Conservation (phyloP, 2,888 invertebrate genomes). For the Odontocolon sp. region DNA sequence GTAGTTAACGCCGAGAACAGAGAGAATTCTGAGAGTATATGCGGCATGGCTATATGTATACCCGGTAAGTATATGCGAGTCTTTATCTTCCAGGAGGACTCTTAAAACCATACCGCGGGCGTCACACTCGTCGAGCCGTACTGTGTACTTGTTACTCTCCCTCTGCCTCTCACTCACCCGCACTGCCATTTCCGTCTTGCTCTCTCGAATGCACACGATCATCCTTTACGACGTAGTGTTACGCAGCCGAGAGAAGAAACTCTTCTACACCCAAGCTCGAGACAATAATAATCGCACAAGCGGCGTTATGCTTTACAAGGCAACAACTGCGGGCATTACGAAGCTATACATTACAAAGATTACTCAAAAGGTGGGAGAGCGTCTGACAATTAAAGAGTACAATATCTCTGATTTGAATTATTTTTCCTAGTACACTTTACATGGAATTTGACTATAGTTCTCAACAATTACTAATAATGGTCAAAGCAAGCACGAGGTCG, state of each 20-base stretch:
- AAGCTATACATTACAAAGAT: background rate
- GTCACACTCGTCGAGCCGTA: constrained; percentile 69
- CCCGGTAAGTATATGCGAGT: constrained; percentile 76
- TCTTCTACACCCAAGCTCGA: background rate
- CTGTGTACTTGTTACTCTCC: constrained; percentile 22
- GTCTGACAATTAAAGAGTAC: too few species aligned
- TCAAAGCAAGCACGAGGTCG: too few species aligned
- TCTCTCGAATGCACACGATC: constrained; percentile 1
- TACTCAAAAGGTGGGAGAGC: background rate
- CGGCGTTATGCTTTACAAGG: background rate
- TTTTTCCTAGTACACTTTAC: too few species aligned
- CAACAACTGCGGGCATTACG: too few species aligned
- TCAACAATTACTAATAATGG: too few species aligned
- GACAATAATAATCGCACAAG: background rate
- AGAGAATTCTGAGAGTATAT: constrained; percentile 59
- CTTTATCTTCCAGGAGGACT: constrained; percentile 74
- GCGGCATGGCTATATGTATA: constrained; percentile 69
- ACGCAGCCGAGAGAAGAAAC: background rate
- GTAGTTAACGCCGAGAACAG: background rate
- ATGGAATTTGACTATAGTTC: too few species aligned
- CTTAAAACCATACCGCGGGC: constrained; percentile 77
- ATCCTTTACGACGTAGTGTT: background rate
- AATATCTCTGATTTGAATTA: too few species aligned
- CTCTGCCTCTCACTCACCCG: background rate
- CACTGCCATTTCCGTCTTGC: constrained; percentile 19